phyloP scores from a whole-genome alignment of 2,113 vertebrate genomes.

The Hemibagrus wyckioides region DNA sequence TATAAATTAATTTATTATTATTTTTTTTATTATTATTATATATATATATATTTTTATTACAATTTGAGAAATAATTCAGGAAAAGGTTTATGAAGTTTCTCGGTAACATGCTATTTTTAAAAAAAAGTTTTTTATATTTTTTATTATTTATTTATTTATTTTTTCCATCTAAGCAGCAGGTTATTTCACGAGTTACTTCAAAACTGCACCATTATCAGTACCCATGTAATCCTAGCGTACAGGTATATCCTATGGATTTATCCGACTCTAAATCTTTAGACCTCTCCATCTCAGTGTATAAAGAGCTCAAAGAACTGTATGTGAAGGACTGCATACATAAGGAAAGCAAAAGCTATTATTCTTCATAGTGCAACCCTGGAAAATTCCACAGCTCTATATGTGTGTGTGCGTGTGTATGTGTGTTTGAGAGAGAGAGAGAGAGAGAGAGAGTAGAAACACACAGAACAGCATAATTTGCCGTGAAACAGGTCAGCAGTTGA shows the following conservation, averaged over 20 bases:
- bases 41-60: too few species aligned
- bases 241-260: not conserved
- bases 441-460: slow-evolving; percentile 37
- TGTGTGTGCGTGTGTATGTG: not conserved
- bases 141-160: not conserved
- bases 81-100: not conserved
- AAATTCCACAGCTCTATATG: not conserved
- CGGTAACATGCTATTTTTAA: too few species aligned
- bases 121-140: not conserved
- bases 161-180: not conserved
- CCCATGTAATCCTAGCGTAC: not conserved
- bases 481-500: slow-evolving; percentile 60
- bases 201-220: not conserved
- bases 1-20: too few species aligned
- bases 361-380: not conserved
- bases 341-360: not conserved
- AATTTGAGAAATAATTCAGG: not conserved
- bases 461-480: slow-evolving; percentile 63
- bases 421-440: slow-evolving; percentile 23
- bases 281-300: not conserved
- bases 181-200: not conserved
- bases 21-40: too few species aligned
- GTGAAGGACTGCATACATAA: not conserved
- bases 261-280: not conserved
- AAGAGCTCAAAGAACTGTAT: slow-evolving; percentile 7